A percentile compares a stretch with the other conserved stretches of the same genome.
Evolutionary conservation across 2,113 vertebrate species (phyloP).

Genomic region (Phodopus roborovskii): DNA sequence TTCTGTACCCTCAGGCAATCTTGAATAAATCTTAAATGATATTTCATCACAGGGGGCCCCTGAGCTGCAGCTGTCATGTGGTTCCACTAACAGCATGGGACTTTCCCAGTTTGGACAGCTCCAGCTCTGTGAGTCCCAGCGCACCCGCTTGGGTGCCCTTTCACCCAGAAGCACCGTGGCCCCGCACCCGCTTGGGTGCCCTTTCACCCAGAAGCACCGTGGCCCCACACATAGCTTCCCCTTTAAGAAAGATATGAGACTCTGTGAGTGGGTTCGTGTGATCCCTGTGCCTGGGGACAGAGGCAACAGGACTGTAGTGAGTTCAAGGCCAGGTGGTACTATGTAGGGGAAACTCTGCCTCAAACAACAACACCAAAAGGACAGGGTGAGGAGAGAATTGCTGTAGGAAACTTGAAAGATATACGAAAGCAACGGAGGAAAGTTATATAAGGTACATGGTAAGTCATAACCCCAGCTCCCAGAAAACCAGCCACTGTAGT

Average conservation of each 20-base stretch:
- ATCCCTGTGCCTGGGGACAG: background rate
- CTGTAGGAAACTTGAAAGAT: background rate
- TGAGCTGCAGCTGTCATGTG: background rate
- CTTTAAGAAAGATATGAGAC: too few species aligned
- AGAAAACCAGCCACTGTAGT: fast-evolving
- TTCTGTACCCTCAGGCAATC: too few species aligned
- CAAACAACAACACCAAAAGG: background rate
- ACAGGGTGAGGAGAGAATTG: background rate
- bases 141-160: fast-evolving
- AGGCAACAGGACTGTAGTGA: background rate
- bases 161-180: too few species aligned
- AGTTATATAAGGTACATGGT: background rate
- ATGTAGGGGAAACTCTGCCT: background rate
- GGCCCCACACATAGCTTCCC: background rate
- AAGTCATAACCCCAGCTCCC: background rate
- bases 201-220: conserved; percentile 57
- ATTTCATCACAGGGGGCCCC: too few species aligned
- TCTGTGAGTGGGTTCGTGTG: background rate
- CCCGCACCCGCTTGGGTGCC: fast-evolving
- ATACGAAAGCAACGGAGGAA: background rate
- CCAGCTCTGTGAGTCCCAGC: background rate
- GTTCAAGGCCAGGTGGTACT: background rate
- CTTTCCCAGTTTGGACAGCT: background rate
- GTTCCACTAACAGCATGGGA: fast-evolving
- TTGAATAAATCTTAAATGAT: too few species aligned